phyloP scores from a whole-genome alignment of 2,113 vertebrate species.

The Oophaga pumilio region DNA sequence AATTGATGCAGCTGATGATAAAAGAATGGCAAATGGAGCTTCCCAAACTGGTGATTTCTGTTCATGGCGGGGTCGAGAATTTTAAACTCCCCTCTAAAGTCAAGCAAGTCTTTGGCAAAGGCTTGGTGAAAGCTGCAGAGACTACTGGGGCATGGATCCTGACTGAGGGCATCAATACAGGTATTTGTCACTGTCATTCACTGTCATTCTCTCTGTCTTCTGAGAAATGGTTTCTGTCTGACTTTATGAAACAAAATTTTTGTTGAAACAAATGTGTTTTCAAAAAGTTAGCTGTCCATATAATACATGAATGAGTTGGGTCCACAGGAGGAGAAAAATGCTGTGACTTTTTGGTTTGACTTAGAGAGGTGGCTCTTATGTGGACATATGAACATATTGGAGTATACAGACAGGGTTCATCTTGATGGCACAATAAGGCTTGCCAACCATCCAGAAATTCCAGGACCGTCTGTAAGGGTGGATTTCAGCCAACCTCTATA shows the following conservation, averaged over 20 bases:
- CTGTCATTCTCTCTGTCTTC: background rate
- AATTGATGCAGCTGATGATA: constrained; percentile 86
- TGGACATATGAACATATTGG: background rate
- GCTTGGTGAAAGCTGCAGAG: constrained; percentile 87
- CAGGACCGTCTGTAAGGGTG: too few species aligned
- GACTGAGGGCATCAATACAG: constrained; percentile 91
- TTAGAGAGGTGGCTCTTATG: background rate
- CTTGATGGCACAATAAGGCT: too few species aligned
- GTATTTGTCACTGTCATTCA: constrained; percentile 65
- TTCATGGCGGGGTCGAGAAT: constrained; percentile 89
- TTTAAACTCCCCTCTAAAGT: constrained; percentile 84
- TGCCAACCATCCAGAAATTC: too few species aligned
- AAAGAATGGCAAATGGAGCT: constrained; percentile 95
- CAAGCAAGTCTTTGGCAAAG: constrained; percentile 86
- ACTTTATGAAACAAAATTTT: background rate
- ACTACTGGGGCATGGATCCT: constrained; percentile 95
- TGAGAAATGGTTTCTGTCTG: background rate
- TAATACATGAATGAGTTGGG: background rate
- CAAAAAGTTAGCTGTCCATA: background rate
- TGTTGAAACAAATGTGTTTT: background rate
- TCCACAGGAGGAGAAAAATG: background rate
- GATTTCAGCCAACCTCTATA: too few species aligned
- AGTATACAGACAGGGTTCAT: background rate
- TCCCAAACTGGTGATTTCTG: constrained; percentile 89
- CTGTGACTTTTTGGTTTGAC: background rate